Conservation (phyloP, 2,113 vertebrate genomes). For the Hydrolagus affinis region DNA sequence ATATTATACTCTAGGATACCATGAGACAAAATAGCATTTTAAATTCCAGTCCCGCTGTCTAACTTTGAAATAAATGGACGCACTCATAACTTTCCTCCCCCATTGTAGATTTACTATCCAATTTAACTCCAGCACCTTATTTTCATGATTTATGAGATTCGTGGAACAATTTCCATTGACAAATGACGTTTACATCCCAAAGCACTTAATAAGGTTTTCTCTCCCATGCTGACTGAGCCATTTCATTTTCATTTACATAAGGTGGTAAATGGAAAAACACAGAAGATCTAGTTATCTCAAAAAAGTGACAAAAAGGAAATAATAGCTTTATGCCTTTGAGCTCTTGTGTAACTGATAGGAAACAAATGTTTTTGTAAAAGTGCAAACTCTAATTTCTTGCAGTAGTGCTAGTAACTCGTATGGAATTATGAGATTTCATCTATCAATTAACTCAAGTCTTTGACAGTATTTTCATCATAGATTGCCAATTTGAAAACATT, state of each 20-base stretch:
- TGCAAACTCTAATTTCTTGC: slow-evolving; percentile 1
- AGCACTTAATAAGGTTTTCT: slow-evolving; percentile 15
- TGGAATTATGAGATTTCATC: neutral
- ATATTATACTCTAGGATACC: neutral
- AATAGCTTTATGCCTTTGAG: neutral
- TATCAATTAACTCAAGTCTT: neutral
- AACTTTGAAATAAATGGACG: slow-evolving; percentile 9
- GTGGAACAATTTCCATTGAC: slow-evolving; percentile 22
- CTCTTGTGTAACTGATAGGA: neutral
- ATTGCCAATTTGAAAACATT: too few relatives aligned
- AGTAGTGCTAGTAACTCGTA: neutral
- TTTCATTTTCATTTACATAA: slow-evolving; percentile 31
- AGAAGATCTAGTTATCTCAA: neutral
- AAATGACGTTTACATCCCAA: slow-evolving; percentile 13
- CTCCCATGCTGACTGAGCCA: slow-evolving; percentile 20
- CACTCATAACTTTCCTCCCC: neutral
- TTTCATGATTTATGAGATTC: slow-evolving; percentile 12
- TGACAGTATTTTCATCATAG: too few relatives aligned
- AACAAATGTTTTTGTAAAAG: slow-evolving; percentile 1
- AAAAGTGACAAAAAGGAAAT: slow-evolving; percentile 11
- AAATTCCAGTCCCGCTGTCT: slow-evolving; percentile 7
- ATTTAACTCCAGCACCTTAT: slow-evolving; percentile 11
- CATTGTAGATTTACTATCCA: slow-evolving; percentile 9
- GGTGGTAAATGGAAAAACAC: slow-evolving; percentile 1
- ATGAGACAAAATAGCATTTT: neutral